These are phyloP conservation scores for Oligia fasciuncula DNA, from an alignment of 2,888 invertebrate species.

Conservation along the genomic window DNA sequence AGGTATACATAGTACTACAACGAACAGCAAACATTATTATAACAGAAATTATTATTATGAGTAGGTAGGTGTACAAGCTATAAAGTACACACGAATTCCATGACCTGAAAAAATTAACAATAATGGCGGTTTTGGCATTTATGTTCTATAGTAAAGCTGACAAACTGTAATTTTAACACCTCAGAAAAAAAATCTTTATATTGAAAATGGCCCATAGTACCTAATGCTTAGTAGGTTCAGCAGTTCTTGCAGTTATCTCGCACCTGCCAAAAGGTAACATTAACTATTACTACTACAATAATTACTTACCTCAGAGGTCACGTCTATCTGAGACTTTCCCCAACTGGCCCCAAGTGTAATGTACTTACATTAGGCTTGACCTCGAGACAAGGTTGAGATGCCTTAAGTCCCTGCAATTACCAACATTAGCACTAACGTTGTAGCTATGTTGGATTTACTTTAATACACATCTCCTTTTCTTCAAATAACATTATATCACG, in stretches of 20 bases:
- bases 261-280: neutral
- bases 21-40: neutral
- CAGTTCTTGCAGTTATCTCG: neutral
- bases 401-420: neutral
- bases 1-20: too few relatives aligned
- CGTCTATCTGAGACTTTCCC: neutral
- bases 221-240: neutral
- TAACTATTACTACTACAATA: neutral
- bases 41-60: neutral
- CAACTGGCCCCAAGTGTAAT: neutral
- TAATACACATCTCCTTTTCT: neutral
- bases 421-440: neutral
- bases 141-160: too few relatives aligned
- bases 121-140: neutral
- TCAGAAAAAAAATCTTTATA: too few relatives aligned
- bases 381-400: constrained; percentile 18
- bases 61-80: neutral
- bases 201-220: too few relatives aligned
- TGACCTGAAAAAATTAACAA: neutral
- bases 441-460: neutral
- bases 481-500: neutral
- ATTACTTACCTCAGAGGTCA: neutral
- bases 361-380: constrained; percentile 8
- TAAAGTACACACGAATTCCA: neutral
- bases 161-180: too few relatives aligned